Percentiles rank a stretch among this genome's conserved stretches.
Conservation (phyloP, 2,797 vertebrate species). For the Scolopax rusticola region DNA sequence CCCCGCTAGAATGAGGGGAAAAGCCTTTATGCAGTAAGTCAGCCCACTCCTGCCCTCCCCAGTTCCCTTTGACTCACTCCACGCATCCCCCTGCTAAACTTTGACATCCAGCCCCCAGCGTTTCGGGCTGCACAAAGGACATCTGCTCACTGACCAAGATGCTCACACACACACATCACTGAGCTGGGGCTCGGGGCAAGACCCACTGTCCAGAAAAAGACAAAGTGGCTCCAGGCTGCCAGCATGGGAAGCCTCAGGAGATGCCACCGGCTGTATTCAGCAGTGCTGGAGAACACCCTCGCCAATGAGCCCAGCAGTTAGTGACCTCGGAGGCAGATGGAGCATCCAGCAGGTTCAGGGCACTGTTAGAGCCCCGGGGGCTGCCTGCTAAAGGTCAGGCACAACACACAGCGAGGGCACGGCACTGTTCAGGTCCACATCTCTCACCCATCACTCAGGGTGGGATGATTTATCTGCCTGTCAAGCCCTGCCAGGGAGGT, state of each 20-base stretch:
- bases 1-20: background rate
- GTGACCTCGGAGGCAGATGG: background rate
- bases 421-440: background rate
- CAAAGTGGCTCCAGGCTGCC: background rate
- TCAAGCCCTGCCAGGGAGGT: background rate
- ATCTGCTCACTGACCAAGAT: background rate
- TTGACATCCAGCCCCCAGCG: background rate
- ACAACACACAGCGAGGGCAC: background rate
- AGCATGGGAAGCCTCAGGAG: background rate
- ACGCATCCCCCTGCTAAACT: background rate
- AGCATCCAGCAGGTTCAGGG: background rate
- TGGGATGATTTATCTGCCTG: background rate
- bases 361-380: background rate
- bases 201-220: accelerated
- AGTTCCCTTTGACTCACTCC: background rate
- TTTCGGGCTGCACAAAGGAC: background rate
- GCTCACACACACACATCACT: accelerated
- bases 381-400: background rate
- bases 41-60: background rate
- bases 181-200: background rate
- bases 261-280: background rate
- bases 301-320: accelerated
- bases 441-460: accelerated
- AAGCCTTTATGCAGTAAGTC: background rate
- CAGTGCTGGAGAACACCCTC: background rate